Conservation (phyloP, 2,113 vertebrate genomes). For the Bubo bubo region DNA sequence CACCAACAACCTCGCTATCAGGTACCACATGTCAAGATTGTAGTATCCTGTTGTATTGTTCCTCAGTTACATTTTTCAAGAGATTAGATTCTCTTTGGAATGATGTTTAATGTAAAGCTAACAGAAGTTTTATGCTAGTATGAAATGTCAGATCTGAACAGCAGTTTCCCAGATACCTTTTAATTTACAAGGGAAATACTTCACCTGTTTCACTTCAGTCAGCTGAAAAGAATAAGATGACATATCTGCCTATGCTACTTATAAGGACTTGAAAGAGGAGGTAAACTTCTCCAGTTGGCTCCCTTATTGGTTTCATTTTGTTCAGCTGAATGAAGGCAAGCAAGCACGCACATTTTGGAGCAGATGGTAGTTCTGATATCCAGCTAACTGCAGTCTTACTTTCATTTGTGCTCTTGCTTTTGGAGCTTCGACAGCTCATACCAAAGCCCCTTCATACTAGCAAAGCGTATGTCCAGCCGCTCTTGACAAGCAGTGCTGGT, state of each 20-base stretch:
- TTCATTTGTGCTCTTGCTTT: background rate
- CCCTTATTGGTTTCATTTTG: background rate
- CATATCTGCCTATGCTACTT: background rate
- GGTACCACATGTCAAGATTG: constrained; percentile 71
- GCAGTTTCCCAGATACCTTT: background rate
- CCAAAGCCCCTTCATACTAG: background rate
- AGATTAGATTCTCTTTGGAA: background rate
- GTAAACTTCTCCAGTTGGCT: background rate
- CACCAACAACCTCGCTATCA: constrained; percentile 92
- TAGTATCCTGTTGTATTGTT: background rate
- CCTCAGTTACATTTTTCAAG: background rate
- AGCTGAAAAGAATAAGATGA: background rate
- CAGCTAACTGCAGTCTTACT: background rate
- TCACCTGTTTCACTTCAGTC: background rate
- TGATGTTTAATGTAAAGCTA: background rate
- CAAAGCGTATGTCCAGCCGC: background rate
- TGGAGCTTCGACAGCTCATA: background rate
- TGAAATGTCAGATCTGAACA: background rate
- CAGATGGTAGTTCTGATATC: background rate
- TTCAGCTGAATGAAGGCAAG: background rate
- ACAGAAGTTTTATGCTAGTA: background rate
- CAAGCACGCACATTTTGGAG: background rate
- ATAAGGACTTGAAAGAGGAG: background rate
- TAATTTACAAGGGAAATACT: background rate
- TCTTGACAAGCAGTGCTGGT: background rate